phyloP scores from a whole-genome alignment of 1,140 invertebrate species.

The Nasonia giraulti region DNA sequence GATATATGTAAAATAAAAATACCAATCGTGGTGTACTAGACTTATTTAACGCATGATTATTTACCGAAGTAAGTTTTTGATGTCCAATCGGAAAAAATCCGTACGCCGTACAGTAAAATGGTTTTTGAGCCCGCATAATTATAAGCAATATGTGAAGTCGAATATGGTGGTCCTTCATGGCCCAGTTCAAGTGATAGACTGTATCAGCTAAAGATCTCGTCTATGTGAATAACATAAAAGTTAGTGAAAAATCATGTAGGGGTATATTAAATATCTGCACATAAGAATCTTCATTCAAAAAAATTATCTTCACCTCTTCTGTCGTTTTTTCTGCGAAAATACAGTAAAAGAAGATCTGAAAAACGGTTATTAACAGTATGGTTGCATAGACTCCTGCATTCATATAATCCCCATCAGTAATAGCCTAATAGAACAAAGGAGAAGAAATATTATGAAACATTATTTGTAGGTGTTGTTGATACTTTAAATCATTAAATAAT shows the following conservation, averaged over 20 bases:
- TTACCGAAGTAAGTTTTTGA: too few relatives aligned
- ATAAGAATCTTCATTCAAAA: background rate
- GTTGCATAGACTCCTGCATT: too few relatives aligned
- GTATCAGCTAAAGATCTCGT: background rate
- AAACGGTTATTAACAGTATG: background rate
- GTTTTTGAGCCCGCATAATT: background rate
- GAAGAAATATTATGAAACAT: too few relatives aligned
- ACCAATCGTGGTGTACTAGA: too few relatives aligned
- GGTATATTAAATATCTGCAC: too few relatives aligned
- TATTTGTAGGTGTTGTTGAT: background rate
- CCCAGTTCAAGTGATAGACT: background rate
- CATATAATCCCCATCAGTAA: too few relatives aligned
- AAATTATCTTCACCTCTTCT: background rate
- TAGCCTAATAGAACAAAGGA: background rate
- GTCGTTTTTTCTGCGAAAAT: too few relatives aligned
- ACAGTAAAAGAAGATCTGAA: background rate
- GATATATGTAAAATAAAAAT: too few relatives aligned
- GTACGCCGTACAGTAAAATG: background rate
- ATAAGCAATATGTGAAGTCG: background rate
- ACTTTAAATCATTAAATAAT: background rate
- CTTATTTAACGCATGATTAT: too few relatives aligned
- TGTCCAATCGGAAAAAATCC: conserved; percentile 12
- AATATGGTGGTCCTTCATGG: background rate
- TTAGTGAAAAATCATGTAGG: too few relatives aligned
- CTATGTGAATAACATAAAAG: background rate